A percentile compares a stretch with the other conserved stretches of the same genome.
These are phyloP conservation scores for Nymphicus hollandicus DNA, from an alignment of 2,113 vertebrate species.

Conservation along the genomic window DNA sequence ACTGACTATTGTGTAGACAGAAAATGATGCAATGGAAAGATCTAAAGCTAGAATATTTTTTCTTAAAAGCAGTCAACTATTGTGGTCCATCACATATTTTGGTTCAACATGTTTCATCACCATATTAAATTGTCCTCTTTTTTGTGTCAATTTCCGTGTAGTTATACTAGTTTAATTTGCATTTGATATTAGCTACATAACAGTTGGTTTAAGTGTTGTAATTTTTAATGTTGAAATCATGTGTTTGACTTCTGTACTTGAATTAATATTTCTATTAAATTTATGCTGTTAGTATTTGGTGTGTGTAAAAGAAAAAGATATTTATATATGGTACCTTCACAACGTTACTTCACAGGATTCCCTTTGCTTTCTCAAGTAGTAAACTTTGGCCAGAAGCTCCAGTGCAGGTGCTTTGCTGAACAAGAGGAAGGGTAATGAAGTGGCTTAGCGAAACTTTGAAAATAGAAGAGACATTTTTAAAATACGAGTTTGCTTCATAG, in stretches of 20 bases:
- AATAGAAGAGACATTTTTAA: neutral
- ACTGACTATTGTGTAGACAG: constrained; percentile 71
- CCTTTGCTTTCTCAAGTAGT: neutral
- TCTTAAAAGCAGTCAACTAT: constrained; percentile 35
- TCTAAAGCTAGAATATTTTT: constrained; percentile 49
- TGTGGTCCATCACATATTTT: constrained; percentile 61
- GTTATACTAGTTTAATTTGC: constrained; percentile 69
- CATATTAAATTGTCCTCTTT: constrained; percentile 53
- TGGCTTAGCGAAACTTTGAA: neutral
- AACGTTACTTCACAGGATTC: neutral
- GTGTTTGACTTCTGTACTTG: constrained; percentile 76
- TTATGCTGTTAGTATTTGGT: constrained; percentile 53
- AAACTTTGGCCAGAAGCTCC: neutral
- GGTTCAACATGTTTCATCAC: constrained; percentile 52
- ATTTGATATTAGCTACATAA: constrained; percentile 58
- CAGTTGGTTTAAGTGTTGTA: constrained; percentile 62
- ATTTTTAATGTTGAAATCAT: constrained; percentile 79
- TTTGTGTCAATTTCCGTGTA: constrained; percentile 62
- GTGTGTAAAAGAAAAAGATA: neutral
- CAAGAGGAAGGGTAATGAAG: neutral
- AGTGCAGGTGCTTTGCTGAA: neutral
- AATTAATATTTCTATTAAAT: constrained; percentile 76
- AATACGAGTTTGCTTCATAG: neutral
- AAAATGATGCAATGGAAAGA: constrained; percentile 60
- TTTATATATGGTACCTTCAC: neutral